phyloP scores from a whole-genome alignment of 2,113 vertebrate species.

The Pituophis catenifer region DNA sequence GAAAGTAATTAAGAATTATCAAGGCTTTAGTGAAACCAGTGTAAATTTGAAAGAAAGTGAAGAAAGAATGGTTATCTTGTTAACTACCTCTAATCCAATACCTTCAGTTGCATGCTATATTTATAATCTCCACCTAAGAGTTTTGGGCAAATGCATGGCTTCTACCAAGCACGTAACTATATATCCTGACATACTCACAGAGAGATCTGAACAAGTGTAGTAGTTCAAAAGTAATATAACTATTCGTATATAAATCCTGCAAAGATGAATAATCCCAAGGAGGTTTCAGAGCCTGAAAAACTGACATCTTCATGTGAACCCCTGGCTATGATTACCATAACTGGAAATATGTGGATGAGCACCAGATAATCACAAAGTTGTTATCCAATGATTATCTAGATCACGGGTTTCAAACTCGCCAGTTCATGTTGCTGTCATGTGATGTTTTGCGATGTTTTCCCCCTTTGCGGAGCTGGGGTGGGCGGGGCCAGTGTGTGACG shows the following conservation, averaged over 20 bases:
- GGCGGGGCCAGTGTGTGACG: too few relatives aligned
- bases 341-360: not conserved
- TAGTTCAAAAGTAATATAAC: not conserved
- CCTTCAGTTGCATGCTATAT: not conserved
- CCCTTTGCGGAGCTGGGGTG: too few relatives aligned
- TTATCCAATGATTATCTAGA: not conserved
- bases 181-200: not conserved
- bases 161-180: not conserved
- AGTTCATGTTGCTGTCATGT: too few relatives aligned
- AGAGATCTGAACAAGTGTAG: not conserved
- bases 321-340: not conserved
- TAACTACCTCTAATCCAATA: not conserved
- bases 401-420: too few relatives aligned
- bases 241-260: not conserved
- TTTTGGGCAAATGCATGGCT: not conserved
- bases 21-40: not conserved
- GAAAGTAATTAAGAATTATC: slow-evolving; percentile 19
- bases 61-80: not conserved
- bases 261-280: not conserved
- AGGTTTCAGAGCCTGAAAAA: not conserved
- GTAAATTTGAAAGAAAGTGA: not conserved
- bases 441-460: too few relatives aligned
- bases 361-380: not conserved
- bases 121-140: not conserved
- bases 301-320: not conserved